These are phyloP conservation scores for Diachasma alloeum DNA, from an alignment of 1,140 invertebrate genomes.

Conservation along the genomic window DNA sequence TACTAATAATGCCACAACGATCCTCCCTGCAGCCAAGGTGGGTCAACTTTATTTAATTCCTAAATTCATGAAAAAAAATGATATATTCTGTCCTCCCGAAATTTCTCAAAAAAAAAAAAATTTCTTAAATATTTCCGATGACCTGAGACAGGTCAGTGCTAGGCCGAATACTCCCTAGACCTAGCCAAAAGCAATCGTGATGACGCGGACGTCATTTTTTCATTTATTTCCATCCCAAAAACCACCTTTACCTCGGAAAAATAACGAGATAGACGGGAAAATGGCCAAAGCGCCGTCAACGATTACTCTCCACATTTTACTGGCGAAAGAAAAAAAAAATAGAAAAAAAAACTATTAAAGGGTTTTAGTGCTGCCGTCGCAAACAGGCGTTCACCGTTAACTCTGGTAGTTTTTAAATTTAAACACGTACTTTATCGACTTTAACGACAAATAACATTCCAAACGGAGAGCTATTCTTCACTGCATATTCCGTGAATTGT, in stretches of 20 bases:
- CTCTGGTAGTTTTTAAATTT: background rate
- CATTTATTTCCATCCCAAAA: background rate
- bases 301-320: slow-evolving; percentile 24
- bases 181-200: background rate
- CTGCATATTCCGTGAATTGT: background rate
- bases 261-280: background rate
- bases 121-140: background rate
- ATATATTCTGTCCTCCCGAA: background rate
- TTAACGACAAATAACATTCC: slow-evolving; percentile 16
- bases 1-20: slow-evolving; percentile 24
- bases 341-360: slow-evolving; percentile 21
- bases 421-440: slow-evolving; percentile 12
- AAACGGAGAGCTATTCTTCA: background rate
- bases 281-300: slow-evolving; percentile 22
- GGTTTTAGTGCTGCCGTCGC: slow-evolving; percentile 22
- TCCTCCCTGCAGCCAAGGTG: slow-evolving; percentile 52
- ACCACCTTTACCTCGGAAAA: background rate
- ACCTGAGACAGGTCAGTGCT: slow-evolving; percentile 20
- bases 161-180: slow-evolving; percentile 9
- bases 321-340: background rate
- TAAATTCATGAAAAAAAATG: background rate
- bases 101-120: background rate
- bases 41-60: slow-evolving; percentile 52
- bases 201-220: background rate
- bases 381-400: slow-evolving; percentile 19